Evolutionary conservation across 2,797 vertebrate genomes (phyloP).

Genomic region (Tangara arthus): DNA sequence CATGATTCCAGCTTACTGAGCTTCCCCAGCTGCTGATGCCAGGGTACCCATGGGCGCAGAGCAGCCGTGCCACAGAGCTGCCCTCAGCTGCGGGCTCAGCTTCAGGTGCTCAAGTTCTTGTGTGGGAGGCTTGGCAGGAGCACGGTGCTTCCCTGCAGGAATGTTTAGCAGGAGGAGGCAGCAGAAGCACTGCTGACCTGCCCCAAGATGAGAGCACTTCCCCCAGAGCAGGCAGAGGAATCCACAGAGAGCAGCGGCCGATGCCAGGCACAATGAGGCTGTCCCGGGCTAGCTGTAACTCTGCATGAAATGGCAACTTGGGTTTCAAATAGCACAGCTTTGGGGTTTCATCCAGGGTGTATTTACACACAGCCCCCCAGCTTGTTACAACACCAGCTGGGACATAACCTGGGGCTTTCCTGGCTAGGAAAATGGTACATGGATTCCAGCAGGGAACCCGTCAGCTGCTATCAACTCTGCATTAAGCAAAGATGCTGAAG

Average conservation of each 20-base stretch:
- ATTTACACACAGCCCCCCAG: not conserved
- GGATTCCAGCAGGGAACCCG: not conserved
- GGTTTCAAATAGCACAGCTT: not conserved
- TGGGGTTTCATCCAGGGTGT: not conserved
- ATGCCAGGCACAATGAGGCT: fast-evolving
- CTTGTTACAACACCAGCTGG: not conserved
- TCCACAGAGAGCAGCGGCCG: not conserved
- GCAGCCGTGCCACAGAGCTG: not conserved
- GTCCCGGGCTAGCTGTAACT: not conserved
- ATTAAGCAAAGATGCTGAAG: not conserved
- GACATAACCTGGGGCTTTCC: not conserved
- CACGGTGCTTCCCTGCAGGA: fast-evolving
- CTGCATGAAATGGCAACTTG: not conserved
- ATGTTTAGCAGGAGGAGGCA: not conserved
- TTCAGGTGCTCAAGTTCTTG: not conserved
- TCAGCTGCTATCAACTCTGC: not conserved
- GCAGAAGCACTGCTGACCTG: not conserved
- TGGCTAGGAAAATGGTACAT: not conserved
- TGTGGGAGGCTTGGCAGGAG: not conserved
- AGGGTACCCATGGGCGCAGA: not conserved
- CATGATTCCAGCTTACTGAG: not conserved
- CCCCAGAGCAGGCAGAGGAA: not conserved
- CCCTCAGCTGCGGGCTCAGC: not conserved
- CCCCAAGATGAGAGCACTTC: not conserved
- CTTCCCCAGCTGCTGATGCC: not conserved